These are phyloP conservation scores for Gopherus evgoodei DNA, from an alignment of 2,113 vertebrate genomes.

Conservation along the genomic window DNA sequence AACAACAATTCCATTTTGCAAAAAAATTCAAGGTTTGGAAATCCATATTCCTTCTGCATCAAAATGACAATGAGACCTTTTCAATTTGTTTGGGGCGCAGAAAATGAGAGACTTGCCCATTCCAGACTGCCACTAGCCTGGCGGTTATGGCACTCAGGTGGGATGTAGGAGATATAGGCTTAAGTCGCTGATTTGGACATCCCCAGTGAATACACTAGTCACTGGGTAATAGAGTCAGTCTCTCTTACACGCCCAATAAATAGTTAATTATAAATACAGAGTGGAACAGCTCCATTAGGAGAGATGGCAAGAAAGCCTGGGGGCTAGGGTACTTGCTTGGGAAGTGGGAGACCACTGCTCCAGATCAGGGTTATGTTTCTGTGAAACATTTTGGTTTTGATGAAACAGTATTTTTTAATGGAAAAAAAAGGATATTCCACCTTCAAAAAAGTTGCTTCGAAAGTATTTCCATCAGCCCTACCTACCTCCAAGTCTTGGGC, in stretches of 20 bases:
- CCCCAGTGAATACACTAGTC: not conserved
- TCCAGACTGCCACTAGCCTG: not conserved
- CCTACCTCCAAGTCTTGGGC: not conserved
- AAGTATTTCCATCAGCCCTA: not conserved
- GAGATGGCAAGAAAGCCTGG: not conserved
- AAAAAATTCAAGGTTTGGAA: not conserved
- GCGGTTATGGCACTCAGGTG: not conserved
- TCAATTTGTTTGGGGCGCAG: no score
- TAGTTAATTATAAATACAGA: not conserved
- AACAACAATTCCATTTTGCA: not conserved
- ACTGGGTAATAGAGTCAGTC: not conserved
- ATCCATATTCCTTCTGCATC: not conserved
- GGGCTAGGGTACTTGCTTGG: not conserved
- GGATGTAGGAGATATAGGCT: not conserved
- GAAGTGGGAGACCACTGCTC: not conserved
- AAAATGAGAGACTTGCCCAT: not conserved
- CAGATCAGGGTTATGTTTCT: not conserved
- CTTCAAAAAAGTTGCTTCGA: not conserved
- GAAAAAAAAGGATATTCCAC: no score
- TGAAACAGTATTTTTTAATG: not conserved
- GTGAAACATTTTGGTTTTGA: not conserved
- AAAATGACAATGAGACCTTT: not conserved
- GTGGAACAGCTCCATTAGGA: not conserved
- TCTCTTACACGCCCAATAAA: not conserved
- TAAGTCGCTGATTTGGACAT: not conserved